Percentiles rank a stretch among this genome's conserved stretches.
phyloP scores from a whole-genome alignment of 2,888 invertebrate species.

The Notodonta dromedarius region DNA sequence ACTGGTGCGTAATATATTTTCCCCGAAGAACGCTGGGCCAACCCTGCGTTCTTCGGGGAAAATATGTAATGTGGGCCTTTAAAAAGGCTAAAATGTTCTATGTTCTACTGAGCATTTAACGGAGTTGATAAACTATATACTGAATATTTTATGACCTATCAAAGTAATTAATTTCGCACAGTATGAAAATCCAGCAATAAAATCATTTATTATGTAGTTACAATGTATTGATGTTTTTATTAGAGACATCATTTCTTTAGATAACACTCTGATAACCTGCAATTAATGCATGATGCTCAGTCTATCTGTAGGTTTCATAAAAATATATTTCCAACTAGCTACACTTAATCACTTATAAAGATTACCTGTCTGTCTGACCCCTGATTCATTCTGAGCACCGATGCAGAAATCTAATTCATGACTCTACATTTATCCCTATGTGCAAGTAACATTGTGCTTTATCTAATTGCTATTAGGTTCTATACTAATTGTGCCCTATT shows the following conservation, averaged over 20 bases:
- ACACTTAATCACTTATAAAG: background rate
- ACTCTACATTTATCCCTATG: no score
- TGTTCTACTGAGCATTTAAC: no score
- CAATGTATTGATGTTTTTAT: constrained; percentile 2
- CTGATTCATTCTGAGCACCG: no score
- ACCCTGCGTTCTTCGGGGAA: no score
- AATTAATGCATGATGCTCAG: background rate
- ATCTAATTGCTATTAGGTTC: constrained; percentile 61
- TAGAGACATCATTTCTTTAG: constrained; percentile 4
- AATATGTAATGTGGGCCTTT: no score
- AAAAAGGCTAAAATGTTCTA: no score
- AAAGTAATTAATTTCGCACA: background rate
- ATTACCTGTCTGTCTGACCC: no score
- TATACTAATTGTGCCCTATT: constrained; percentile 81
- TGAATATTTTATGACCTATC: no score
- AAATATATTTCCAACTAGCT: background rate
- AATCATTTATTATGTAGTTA: background rate
- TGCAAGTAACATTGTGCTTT: background rate
- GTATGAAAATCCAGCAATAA: background rate
- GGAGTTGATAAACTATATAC: no score
- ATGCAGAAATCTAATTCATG: no score
- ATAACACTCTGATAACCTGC: constrained; percentile 15
- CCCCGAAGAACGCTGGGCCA: no score
- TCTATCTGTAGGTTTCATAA: background rate
- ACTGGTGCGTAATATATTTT: no score